Evolutionary conservation across 2,113 vertebrate species (phyloP).

Genomic region (Turnix velox): DNA sequence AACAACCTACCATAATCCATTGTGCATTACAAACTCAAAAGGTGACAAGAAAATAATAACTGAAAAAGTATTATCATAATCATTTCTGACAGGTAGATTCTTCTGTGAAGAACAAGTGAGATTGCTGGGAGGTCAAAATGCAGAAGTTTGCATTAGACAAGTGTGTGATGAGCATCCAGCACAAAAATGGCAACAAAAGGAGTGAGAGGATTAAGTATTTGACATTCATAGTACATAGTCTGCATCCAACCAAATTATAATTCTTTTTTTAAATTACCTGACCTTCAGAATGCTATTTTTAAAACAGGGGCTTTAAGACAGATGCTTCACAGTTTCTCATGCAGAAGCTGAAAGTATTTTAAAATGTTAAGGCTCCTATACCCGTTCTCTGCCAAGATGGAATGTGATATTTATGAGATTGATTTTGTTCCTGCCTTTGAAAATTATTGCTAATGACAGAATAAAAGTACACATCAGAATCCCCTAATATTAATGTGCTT

Average conservation of each 20-base stretch:
- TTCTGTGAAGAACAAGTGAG: not conserved
- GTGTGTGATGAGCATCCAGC: rapidly evolving
- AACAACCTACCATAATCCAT: not conserved
- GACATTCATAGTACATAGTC: not conserved
- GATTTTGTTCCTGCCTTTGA: not conserved
- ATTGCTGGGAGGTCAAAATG: not conserved
- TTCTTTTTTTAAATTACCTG: too few relatives aligned
- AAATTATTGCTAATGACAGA: not conserved
- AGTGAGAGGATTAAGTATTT: not conserved
- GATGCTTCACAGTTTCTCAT: not conserved
- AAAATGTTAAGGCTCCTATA: not conserved
- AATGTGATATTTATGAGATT: not conserved
- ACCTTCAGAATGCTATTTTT: not conserved
- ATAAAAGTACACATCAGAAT: not conserved
- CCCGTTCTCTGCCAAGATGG: not conserved
- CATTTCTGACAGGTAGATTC: not conserved
- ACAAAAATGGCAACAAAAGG: not conserved
- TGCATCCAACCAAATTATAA: not conserved
- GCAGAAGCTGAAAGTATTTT: not conserved
- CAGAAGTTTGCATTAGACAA: not conserved
- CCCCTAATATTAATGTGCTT: not conserved
- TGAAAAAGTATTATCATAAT: not conserved
- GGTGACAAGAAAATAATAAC: not conserved
- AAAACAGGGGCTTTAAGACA: rapidly evolving
- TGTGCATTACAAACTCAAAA: not conserved